Conservation (phyloP, 35 echinoderm and acorn worm genomes). For the Hemicentrotus pulcherrimus region DNA sequence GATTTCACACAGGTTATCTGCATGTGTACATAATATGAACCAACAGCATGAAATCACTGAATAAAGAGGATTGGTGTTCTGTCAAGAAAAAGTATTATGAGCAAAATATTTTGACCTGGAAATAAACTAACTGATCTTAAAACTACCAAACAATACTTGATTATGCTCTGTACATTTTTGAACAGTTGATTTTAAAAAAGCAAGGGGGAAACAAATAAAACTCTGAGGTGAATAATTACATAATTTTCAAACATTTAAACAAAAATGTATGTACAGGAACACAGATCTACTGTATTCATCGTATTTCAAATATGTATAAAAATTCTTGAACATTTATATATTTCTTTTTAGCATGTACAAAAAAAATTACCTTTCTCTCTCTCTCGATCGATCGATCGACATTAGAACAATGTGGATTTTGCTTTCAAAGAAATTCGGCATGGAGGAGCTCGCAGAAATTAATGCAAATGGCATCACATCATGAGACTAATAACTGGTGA, state of each 20-base stretch:
- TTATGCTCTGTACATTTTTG: too few relatives aligned
- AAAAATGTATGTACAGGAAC: neutral
- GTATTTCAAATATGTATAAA: constrained; percentile 44
- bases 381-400: too few relatives aligned
- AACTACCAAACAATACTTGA: too few relatives aligned
- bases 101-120: neutral
- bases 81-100: neutral
- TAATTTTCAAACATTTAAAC: neutral
- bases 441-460: too few relatives aligned
- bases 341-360: neutral
- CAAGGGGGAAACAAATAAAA: neutral
- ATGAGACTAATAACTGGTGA: too few relatives aligned
- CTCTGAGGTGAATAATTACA: neutral
- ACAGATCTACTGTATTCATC: constrained; percentile 31
- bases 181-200: neutral
- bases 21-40: neutral
- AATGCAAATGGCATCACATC: too few relatives aligned
- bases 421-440: too few relatives aligned
- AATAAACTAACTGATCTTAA: too few relatives aligned
- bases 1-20: neutral
- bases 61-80: neutral
- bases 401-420: too few relatives aligned
- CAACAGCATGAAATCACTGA: neutral
- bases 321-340: constrained; percentile 14
- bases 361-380: neutral